Conservation (phyloP, 2,797 vertebrate genomes). For the Eidolon dupreanum region DNA sequence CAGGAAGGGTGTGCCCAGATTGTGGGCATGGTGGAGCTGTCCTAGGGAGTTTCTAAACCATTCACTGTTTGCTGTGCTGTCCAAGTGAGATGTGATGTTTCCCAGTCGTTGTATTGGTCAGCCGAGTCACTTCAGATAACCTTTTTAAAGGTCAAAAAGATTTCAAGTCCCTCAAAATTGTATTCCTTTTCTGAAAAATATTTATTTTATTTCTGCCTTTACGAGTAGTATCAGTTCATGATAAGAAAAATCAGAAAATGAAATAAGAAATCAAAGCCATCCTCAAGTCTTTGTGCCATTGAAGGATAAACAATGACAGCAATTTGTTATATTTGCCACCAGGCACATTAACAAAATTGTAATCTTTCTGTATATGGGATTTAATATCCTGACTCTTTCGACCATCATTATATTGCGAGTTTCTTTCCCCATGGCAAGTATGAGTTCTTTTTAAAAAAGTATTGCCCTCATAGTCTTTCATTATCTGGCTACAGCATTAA, state of each 20-base stretch:
- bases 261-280: background rate
- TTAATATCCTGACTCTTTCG: background rate
- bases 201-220: background rate
- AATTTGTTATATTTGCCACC: background rate
- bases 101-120: background rate
- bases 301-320: background rate
- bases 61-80: background rate
- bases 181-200: background rate
- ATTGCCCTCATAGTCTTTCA: background rate
- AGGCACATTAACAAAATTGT: background rate
- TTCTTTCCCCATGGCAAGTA: background rate
- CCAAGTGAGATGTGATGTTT: background rate
- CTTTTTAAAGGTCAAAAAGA: background rate
- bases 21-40: accelerated
- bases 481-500: background rate
- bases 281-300: background rate
- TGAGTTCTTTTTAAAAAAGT: background rate
- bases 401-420: background rate
- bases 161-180: background rate
- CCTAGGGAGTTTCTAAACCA: background rate
- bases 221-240: background rate
- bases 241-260: background rate
- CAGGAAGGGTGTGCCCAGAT: background rate
- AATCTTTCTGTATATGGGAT: background rate
- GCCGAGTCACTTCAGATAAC: background rate